Evolutionary conservation across 2,888 invertebrate genomes (phyloP).

Genomic region (Acanthosoma haemorrhoidale): DNA sequence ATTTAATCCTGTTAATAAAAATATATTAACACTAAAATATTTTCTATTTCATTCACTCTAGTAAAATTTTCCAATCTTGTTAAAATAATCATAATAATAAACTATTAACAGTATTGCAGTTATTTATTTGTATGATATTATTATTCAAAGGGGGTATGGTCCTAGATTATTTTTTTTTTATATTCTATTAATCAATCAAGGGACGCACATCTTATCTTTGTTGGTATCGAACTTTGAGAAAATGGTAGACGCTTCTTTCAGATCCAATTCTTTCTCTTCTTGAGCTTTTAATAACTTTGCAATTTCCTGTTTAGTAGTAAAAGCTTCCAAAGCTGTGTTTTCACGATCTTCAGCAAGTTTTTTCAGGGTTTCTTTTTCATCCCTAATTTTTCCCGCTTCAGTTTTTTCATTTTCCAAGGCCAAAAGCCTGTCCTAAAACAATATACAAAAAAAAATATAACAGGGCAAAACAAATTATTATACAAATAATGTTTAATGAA

Average conservation of each 20-base stretch:
- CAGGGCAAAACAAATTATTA: no score
- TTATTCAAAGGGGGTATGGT: no score
- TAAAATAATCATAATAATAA: no score
- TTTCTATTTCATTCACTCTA: no score
- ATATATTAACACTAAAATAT: no score
- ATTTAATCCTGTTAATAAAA: no score
- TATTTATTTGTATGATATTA: no score
- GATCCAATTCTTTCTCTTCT: conserved; percentile 53
- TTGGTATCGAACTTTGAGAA: conserved; percentile 78
- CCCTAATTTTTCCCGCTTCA: conserved; percentile 72
- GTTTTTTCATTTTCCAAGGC: conserved; percentile 65
- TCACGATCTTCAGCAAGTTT: conserved; percentile 67
- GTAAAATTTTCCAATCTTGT: no score
- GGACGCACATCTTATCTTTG: conserved; percentile 57
- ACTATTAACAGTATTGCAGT: no score
- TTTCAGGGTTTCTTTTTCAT: conserved; percentile 70
- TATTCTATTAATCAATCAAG: not conserved
- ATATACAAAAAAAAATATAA: not conserved
- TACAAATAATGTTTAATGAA: no score
- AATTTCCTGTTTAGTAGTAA: conserved; percentile 49
- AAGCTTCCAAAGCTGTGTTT: conserved; percentile 67
- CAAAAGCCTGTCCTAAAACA: conserved; percentile 55
- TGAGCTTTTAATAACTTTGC: conserved; percentile 56
- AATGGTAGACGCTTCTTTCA: conserved; percentile 62
- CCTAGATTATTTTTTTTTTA: no score